Percentiles rank a stretch among this genome's conserved stretches.
Evolutionary conservation across 2,113 vertebrate genomes (phyloP).

Genomic region (Otis tarda): DNA sequence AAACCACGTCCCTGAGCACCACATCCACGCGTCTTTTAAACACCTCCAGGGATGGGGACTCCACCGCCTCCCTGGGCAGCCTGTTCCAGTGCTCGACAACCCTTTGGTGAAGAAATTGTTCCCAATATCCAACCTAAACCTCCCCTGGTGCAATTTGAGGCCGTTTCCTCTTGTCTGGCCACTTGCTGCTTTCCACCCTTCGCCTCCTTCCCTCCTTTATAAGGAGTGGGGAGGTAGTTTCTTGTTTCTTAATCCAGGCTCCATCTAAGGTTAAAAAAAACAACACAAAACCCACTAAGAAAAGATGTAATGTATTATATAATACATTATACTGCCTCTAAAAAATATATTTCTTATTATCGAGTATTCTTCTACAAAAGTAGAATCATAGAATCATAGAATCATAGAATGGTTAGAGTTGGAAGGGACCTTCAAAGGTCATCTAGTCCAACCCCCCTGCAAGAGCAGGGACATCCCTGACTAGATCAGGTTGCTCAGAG

Average conservation of each 20-base stretch:
- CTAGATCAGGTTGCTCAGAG: no score
- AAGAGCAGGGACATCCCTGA: no score
- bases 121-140: not conserved
- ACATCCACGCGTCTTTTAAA: accelerated
- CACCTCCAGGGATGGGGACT: not conserved
- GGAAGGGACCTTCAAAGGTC: no score
- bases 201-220: not conserved
- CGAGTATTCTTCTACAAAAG: no score
- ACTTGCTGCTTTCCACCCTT: not conserved
- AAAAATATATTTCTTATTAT: not conserved
- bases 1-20: not conserved
- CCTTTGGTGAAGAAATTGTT: not conserved
- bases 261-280: not conserved
- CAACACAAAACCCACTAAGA: not conserved
- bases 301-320: not conserved
- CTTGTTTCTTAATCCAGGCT: not conserved
- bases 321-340: not conserved
- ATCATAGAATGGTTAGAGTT: no score
- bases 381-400: no score
- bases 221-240: not conserved
- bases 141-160: not conserved
- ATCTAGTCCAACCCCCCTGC: no score
- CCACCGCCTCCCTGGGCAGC: not conserved
- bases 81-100: accelerated
- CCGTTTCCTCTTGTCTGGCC: not conserved